A percentile compares a stretch with the other conserved stretches of the same genome.
These are phyloP conservation scores for Drusus annulatus DNA, from an alignment of 1,140 invertebrate species.

Conservation along the genomic window DNA sequence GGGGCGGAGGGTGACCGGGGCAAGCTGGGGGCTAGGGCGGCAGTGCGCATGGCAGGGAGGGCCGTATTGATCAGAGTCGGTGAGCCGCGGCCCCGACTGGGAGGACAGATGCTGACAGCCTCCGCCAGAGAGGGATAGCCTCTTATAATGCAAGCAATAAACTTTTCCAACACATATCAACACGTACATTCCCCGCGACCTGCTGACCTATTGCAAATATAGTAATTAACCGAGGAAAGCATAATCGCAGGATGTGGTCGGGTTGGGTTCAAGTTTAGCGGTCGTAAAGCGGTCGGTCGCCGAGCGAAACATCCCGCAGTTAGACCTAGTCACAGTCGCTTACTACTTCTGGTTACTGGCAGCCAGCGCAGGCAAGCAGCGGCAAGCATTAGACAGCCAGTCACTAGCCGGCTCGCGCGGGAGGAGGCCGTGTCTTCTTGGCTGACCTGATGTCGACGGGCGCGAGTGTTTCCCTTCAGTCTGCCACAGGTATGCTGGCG, in stretches of 20 bases:
- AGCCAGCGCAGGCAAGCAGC: too few relatives aligned
- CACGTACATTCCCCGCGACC: slow-evolving; percentile 45
- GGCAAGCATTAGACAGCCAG: too few relatives aligned
- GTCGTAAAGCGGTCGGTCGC: slow-evolving; percentile 22
- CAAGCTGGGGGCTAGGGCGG: slow-evolving; percentile 18
- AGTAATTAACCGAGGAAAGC: slow-evolving; percentile 24
- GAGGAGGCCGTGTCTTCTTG: slow-evolving; percentile 45
- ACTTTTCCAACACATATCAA: slow-evolving; percentile 46
- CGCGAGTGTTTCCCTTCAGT: slow-evolving; percentile 21
- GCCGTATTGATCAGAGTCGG: slow-evolving; percentile 52
- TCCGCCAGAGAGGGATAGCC: slow-evolving; percentile 46
- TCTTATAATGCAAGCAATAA: slow-evolving; percentile 52
- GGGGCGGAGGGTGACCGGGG: too few relatives aligned
- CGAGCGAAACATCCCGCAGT: not conserved
- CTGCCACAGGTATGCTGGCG: slow-evolving; percentile 42
- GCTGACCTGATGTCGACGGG: slow-evolving; percentile 36
- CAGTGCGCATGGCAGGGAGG: slow-evolving; percentile 30
- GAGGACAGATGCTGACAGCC: slow-evolving; percentile 45
- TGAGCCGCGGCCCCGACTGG: slow-evolving; percentile 37
- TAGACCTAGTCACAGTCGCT: too few relatives aligned
- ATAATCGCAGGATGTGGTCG: slow-evolving; percentile 43
- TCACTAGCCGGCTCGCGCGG: slow-evolving; percentile 43
- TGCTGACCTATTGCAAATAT: slow-evolving; percentile 10
- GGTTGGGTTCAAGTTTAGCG: slow-evolving; percentile 31
- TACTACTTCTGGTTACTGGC: too few relatives aligned